Base-by-base conservation (phyloP, 2,888 invertebrate genomes). In the Zygaena filipendulae region DNA sequence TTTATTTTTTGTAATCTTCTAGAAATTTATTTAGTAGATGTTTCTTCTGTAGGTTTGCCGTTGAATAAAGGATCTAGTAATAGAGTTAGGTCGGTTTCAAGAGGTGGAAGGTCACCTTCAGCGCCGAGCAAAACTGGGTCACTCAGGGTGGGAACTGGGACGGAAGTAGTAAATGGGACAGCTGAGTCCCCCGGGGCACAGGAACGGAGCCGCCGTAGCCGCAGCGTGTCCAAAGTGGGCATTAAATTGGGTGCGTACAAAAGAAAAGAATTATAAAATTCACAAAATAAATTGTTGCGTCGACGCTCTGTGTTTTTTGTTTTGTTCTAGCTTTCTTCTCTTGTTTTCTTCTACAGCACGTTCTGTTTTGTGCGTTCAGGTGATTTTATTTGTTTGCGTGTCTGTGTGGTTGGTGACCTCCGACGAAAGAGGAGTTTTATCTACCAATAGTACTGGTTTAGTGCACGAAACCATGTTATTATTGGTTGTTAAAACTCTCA, bases 51-150 rank as follows among this genome's bases (percentile, higher is more conserved):
- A 75, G 83, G 84, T 68, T 84, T 84, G 69, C 82, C 84, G 77
- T 85, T 84, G 72, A 84, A 83, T 75, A 84, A 82, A 67, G 81
- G 82, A 43, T 69, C 75, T 64, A 80, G 82, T 74, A 77, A 74
- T 74, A 82, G 83, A 55, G 74, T 82, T 64, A 81, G 82, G 62
- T 79, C 83, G 39, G 60, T 81, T 37, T 70, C 81, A 39, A 63
- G 75, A 45, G 75, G 74, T 37, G 75, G 71, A 34, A 59, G 74
- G 37, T 75, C 77, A 31, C 75, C 77, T 32, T 74, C 74, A 34
- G 79, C 64, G 42, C 70, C 77, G 40, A 61, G 58, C 55, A 75
- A 69, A 63, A 51, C 57, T 34, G 61, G 49, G 52, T 44, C 52
- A 27, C 42, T 37, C 38, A 39, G 38, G 35, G 27, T 44, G 38